Base-by-base conservation (phyloP, 1,140 invertebrate species). In the Drosophila triauraria region DNA sequence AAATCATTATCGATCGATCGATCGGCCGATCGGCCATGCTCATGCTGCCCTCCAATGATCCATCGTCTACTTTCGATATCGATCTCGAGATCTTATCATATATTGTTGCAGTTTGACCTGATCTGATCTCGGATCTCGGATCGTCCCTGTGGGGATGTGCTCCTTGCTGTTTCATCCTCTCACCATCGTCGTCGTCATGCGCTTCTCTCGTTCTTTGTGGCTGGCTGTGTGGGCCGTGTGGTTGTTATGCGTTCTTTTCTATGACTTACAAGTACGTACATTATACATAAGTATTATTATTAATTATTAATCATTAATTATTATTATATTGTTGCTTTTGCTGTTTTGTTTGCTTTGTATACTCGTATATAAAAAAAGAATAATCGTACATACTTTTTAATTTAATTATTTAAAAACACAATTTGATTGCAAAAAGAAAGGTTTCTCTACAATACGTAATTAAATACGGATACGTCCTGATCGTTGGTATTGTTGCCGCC, bases 381-480 rank as follows among this genome's bases (percentile, higher is more conserved):
- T 90, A 84, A 88, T 88, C 80, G 80, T 88, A 87, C 72, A 75
- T 75, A 78, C 9, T 35, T 78, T 87, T 56, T 79, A 87, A 83
- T 82, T 85, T 82, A 86, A 87, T 86, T 82, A 87, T 88, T 87
- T 88, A 87, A 78, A 91, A 91, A 91, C 85, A 92, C 91, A 92
- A 92, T 92, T 92, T 92, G 85, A 92, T 92, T 92, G 91, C 91
- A 90, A 77, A 69, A 91, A 91, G 85, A 65, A 78, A 80, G 48
- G 67, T 91, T 83, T 90, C 87, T 91, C 87, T 91, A 92, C 91
- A 92, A 91, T 80, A 92, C 91, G 84, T 92, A 92, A 92, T 92
- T 92, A 92, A 92, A 92, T 85, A 92, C 91, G 71, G 91, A 92
- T 75, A 88, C 87, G 67, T 92, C 91, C 87, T 92, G 91, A 91